Percentiles rank a stretch among this genome's conserved stretches.
Evolutionary conservation across 2,113 vertebrate species (phyloP).

Genomic region (Diadophis punctatus): DNA sequence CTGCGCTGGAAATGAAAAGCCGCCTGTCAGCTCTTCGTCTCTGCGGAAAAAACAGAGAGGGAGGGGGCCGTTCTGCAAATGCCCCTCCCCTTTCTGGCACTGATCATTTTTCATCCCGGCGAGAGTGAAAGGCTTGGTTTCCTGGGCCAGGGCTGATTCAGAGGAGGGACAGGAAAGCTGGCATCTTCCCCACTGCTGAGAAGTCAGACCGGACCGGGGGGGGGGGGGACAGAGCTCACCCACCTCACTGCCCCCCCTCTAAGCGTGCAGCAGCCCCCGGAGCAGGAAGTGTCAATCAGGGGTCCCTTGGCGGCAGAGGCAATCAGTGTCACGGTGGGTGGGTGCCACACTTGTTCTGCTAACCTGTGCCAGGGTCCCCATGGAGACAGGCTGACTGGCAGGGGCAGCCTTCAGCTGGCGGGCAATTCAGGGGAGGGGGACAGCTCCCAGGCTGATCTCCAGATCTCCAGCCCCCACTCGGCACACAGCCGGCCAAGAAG

Average conservation of each 20-base stretch:
- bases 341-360: background rate
- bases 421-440: background rate
- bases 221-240: too few species aligned
- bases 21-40: slow-evolving; percentile 74
- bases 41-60: slow-evolving; percentile 56
- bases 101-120: background rate
- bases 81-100: slow-evolving; percentile 45
- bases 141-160: background rate
- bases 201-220: background rate
- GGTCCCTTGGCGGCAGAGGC: background rate
- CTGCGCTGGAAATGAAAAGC: slow-evolving; percentile 71
- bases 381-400: slow-evolving; percentile 8
- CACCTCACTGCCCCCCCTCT: too few species aligned
- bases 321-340: slow-evolving; percentile 6
- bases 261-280: background rate
- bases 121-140: slow-evolving; percentile 31
- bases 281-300: background rate
- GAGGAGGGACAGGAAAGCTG: background rate
- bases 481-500: background rate
- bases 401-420: background rate
- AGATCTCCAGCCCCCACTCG: too few species aligned
- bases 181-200: background rate
- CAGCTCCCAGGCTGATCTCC: background rate
- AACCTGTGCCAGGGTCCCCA: slow-evolving; percentile 17
- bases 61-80: slow-evolving; percentile 53